A percentile compares a stretch with the other conserved stretches of the same genome.
phyloP scores from a whole-genome alignment of 2,797 vertebrate genomes.

The Acanthornis magna region DNA sequence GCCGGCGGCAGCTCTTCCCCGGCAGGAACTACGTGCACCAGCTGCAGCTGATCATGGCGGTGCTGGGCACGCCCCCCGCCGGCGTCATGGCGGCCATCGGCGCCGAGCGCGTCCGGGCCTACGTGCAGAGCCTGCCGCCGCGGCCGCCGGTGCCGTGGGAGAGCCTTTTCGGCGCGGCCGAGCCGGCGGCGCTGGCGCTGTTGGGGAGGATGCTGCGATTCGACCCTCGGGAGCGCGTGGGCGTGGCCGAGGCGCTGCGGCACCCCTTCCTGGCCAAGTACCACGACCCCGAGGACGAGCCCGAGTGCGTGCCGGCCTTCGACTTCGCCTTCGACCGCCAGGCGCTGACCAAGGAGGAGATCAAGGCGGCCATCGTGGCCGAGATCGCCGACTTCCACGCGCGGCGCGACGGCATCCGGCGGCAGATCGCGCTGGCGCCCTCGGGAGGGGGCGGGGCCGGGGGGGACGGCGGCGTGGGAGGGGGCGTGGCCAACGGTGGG shows the following conservation, averaged over 20 bases:
- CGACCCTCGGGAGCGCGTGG: constrained; percentile 89
- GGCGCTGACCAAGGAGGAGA: constrained; percentile 82
- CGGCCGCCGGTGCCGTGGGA: constrained; percentile 86
- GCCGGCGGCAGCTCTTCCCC: constrained; percentile 85
- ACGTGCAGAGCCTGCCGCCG: constrained; percentile 86
- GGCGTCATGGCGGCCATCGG: constrained; percentile 91
- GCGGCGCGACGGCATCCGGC: constrained; percentile 81
- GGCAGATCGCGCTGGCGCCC: constrained; percentile 80
- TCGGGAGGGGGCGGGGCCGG: background rate
- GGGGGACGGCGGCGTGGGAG: too few species aligned
- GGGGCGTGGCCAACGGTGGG: background rate
- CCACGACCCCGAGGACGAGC: constrained; percentile 91
- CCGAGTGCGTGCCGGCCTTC: constrained; percentile 91
- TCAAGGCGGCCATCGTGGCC: constrained; percentile 90
- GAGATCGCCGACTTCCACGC: constrained; percentile 92
- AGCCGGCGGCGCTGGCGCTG: constrained; percentile 83
- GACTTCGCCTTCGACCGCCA: constrained; percentile 94
- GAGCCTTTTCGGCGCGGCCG: constrained; percentile 78
- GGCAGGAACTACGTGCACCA: constrained; percentile 93
- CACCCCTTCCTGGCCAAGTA: constrained; percentile 91
- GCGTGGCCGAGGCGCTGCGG: constrained; percentile 86
- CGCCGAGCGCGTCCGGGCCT: constrained; percentile 89
- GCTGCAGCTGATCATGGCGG: constrained; percentile 89
- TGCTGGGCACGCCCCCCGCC: constrained; percentile 87
- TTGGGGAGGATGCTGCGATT: constrained; percentile 90